Evolutionary conservation across 2,113 vertebrate species (phyloP), one percentile per base, ranked within the genome.

Genomic region (Gadus macrocephalus): DNA sequence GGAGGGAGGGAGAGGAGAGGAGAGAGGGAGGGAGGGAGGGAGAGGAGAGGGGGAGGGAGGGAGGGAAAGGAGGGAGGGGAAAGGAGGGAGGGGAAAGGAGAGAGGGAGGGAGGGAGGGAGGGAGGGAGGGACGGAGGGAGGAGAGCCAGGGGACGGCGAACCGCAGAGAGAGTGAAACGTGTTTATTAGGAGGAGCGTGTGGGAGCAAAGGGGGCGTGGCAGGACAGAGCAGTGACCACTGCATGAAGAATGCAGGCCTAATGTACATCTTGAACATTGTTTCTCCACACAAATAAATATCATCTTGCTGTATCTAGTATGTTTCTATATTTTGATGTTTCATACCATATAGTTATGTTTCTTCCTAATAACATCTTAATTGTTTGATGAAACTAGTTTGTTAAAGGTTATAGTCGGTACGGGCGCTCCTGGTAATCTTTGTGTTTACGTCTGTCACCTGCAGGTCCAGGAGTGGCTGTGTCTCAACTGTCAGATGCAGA

Each of bases 401-500:
- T 49, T 49, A 14, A 12, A 58, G 55, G 14, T 55, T 62, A 12
- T 62, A 12, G 61, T 28, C 3, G 20, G 22, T 15, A 16, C 3
- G 28, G 28, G 35, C 17, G 55, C 1, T 49, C 42, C 49, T 53
- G 15, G 2, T 63, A 20, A 67, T 64, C 38, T 11, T 64, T 67
- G 61, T 73, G 5, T 70, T 71, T 75, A 63, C 72, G 53, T 61
- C 83, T 63, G 86, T 85, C 49, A 83, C 28, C 58, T 55, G 4
- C 35, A 99, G 97, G 95, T 99, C 64, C 93, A 98, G 75, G 97
- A 99, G 85, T 99, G 97, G 97, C 89, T 99, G 64, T 99, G 97
- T 89, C 91, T 99, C 82, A 99, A 99, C 89, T 99, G 97, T 91
- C 97, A 99, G 94, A 98, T 99, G 97, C 97, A 99, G 91, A 93